A percentile compares a stretch with the other conserved stretches of the same genome.
Conservation (phyloP, 2,888 invertebrate species). For the Cyaniris semiargus region DNA sequence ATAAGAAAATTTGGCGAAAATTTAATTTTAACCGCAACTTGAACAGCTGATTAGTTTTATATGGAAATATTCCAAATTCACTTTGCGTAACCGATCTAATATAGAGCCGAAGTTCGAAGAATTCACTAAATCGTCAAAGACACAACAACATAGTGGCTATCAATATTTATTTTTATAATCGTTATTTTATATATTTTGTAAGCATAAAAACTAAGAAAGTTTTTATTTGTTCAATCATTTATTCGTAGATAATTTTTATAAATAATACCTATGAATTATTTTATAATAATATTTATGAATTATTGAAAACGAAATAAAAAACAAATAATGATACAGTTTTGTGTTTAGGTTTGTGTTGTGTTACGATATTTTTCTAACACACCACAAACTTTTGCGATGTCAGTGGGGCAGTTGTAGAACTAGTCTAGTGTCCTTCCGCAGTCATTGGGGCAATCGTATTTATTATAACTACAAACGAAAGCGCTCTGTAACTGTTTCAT, state of each 20-base stretch:
- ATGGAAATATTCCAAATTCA: conserved; percentile 17
- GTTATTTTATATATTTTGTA: neutral
- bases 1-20: neutral
- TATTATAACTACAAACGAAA: neutral
- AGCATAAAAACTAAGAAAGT: neutral
- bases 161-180: neutral
- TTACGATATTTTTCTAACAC: too few relatives aligned
- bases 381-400: neutral
- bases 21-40: neutral
- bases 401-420: neutral
- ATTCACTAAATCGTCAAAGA: neutral
- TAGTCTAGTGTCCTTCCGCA: neutral
- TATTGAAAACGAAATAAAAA: neutral
- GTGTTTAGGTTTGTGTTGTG: neutral
- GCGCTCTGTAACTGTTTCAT: neutral
- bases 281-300: too few relatives aligned
- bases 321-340: neutral
- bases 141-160: neutral
- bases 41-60: conserved; percentile 4
- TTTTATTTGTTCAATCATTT: too few relatives aligned
- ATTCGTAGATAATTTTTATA: too few relatives aligned
- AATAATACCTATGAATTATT: too few relatives aligned
- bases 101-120: neutral
- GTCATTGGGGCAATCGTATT: neutral
- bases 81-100: conserved; percentile 4